phyloP scores from a whole-genome alignment of 2,113 vertebrate genomes.

The Brachyhypopomus occidentalis region DNA sequence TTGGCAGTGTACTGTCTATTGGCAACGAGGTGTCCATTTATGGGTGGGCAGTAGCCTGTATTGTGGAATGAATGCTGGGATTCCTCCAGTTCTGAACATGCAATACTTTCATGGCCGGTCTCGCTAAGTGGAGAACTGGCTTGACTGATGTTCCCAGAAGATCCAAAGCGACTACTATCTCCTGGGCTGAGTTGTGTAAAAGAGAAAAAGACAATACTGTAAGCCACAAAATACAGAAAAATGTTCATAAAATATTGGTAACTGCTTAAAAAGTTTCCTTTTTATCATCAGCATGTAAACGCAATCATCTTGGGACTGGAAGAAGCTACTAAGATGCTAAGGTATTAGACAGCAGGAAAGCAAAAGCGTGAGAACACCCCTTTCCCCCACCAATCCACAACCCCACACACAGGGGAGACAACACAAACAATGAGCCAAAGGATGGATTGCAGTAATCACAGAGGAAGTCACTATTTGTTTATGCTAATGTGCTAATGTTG shows the following conservation, averaged over 20 bases:
- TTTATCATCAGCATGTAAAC: background rate
- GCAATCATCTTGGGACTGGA: background rate
- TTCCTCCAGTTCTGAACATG: conserved; percentile 81
- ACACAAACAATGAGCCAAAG: conserved; percentile 22
- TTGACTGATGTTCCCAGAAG: conserved; percentile 94
- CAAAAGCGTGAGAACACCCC: conserved; percentile 17
- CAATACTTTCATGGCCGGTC: conserved; percentile 82
- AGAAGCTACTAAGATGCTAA: background rate
- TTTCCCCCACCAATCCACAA: background rate
- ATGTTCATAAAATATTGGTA: background rate
- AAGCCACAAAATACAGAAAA: background rate
- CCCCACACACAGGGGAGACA: background rate
- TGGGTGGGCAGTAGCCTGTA: conserved; percentile 68
- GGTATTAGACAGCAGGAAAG: background rate
- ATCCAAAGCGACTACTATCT: conserved; percentile 90
- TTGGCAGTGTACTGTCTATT: conserved; percentile 66
- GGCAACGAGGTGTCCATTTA: conserved; percentile 65
- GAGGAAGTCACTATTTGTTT: conserved; percentile 8
- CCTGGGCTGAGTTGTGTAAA: conserved; percentile 79
- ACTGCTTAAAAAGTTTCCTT: background rate
- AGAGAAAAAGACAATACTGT: conserved; percentile 43
- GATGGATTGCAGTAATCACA: conserved; percentile 15
- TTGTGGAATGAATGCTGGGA: conserved; percentile 79
- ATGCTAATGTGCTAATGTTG: conserved; percentile 41
- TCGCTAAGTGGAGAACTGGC: conserved; percentile 92